These are phyloP conservation scores for Drosophila neonasuta DNA, from an alignment of 2,888 invertebrate species.

Conservation along the genomic window DNA sequence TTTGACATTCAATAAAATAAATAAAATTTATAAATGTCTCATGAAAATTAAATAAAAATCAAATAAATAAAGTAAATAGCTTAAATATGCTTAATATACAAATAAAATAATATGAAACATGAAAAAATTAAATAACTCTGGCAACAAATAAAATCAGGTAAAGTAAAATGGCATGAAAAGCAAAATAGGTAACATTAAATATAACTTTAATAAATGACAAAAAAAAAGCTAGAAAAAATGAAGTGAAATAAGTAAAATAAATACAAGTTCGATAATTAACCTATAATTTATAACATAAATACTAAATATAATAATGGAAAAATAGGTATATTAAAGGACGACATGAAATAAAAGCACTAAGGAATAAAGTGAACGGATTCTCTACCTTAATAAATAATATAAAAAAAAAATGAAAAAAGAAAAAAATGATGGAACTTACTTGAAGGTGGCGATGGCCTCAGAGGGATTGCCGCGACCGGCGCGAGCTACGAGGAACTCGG, in stretches of 20 bases:
- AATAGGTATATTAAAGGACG: neutral
- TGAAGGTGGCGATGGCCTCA: constrained; percentile 96
- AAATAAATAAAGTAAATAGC: too few relatives aligned
- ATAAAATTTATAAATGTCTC: neutral
- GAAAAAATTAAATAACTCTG: too few relatives aligned
- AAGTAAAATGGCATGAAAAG: too few relatives aligned
- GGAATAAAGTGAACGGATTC: too few relatives aligned
- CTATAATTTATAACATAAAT: neutral
- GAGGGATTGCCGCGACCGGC: constrained; percentile 91
- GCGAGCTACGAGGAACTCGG: constrained; percentile 95
- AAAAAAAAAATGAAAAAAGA: too few relatives aligned
- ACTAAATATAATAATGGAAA: neutral
- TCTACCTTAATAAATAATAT: neutral
- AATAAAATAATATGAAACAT: too few relatives aligned
- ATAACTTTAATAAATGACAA: neutral
- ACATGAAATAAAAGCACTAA: neutral
- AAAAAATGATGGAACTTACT: constrained; percentile 84
- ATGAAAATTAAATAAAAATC: too few relatives aligned
- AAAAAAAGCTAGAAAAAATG: too few relatives aligned
- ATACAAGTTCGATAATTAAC: neutral
- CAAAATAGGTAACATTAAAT: neutral
- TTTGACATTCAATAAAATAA: neutral
- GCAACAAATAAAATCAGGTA: too few relatives aligned
- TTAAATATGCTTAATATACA: too few relatives aligned
- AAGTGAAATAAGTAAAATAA: neutral